phyloP scores from a whole-genome alignment of 2,888 invertebrate species.

The Tuta absoluta region DNA sequence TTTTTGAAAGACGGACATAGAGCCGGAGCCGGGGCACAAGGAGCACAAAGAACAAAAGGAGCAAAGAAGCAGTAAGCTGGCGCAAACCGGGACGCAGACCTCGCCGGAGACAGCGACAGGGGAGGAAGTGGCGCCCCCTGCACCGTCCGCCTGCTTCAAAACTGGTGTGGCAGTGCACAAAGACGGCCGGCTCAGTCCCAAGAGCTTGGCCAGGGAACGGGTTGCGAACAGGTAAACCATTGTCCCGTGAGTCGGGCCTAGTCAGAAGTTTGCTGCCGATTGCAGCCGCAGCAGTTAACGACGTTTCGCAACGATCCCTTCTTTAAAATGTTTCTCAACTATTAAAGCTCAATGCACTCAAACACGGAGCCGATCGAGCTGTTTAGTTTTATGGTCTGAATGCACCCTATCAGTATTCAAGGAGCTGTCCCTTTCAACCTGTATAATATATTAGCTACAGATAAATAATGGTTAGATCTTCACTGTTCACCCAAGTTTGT shows the following conservation, averaged over 20 bases:
- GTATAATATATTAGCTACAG: too few relatives aligned
- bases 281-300: too few relatives aligned
- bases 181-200: constrained; percentile 44
- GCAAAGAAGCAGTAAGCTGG: constrained; percentile 53
- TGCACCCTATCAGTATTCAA: too few relatives aligned
- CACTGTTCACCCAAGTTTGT: not conserved
- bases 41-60: not conserved
- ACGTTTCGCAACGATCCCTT: too few relatives aligned
- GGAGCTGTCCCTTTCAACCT: too few relatives aligned
- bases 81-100: constrained; percentile 86
- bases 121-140: constrained; percentile 38
- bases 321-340: too few relatives aligned
- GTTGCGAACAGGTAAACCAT: not conserved
- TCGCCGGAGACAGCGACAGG: constrained; percentile 78
- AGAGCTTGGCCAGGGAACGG: constrained; percentile 45
- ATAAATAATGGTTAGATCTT: too few relatives aligned
- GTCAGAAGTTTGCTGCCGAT: too few relatives aligned
- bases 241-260: too few relatives aligned
- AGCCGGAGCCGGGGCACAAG: constrained; percentile 35
- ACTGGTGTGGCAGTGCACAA: constrained; percentile 30
- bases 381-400: too few relatives aligned
- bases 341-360: too few relatives aligned
- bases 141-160: constrained; percentile 39
- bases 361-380: too few relatives aligned
- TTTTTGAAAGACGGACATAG: constrained; percentile 51